Base-by-base conservation (phyloP, 1,140 invertebrate species). In the Melanaphis sacchari region DNA sequence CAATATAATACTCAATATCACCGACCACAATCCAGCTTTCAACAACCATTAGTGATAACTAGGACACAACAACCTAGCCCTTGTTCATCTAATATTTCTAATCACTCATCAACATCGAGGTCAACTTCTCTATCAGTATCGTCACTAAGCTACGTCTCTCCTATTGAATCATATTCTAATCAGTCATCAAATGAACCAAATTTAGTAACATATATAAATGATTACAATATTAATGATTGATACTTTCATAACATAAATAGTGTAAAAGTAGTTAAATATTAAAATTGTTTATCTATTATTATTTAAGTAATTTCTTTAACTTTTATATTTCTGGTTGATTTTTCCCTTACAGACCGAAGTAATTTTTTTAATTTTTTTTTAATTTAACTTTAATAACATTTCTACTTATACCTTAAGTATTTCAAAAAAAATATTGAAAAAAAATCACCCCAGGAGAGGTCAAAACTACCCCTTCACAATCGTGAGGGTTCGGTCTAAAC, bases 391-490 rank as follows among this genome's bases (percentile, higher is more conserved):
- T 0, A 5, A 87, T 87, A 46, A 87, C 84, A 43, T 46, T 46
- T 87, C 3, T 87, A 46, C 8, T 46, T 7, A 43, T 43, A 4
- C 84, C 41, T 4, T 87, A n/a, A 18, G 1, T 87, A 87, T 43
- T 87, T 15, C 84, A 0, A 6, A 87, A 46, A 87, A 87, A 87
- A 87, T 85, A 87, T 66, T 66, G 46, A 43, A 87, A 46, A 87
- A 87, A 87, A 87, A 87, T 87, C 41, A 46, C 40, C 31, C 7
- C 40, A 87, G 40, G 40, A 4, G 24, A 87, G 41, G 84, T 11
- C 40, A 43, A 87, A n/a, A 87, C 84, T 43, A 87, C 41, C 84
- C 84, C 41, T 87, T 87, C 41, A 46, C 84, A 18, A 87, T 87
- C 41, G 84, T 87, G 59, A 66, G 59, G 59, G 59, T 66, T 9